Evolutionary conservation across 2,113 vertebrate genomes (phyloP).

Genomic region (Propithecus coquereli): DNA sequence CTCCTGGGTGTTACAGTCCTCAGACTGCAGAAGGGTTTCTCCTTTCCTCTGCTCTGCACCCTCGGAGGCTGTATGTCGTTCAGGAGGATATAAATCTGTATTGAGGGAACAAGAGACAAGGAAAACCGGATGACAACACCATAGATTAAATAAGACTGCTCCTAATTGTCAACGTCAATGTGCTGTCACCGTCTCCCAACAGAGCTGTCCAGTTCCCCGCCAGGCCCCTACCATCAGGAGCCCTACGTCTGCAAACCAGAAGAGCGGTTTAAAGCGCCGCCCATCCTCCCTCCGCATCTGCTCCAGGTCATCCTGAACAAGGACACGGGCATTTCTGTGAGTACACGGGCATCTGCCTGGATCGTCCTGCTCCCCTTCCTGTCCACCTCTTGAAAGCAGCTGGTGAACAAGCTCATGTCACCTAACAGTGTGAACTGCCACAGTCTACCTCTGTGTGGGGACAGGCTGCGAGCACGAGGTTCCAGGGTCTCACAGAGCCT

Average conservation of each 20-base stretch:
- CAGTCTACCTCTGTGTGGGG: background rate
- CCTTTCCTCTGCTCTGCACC: background rate
- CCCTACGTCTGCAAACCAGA: conserved; percentile 90
- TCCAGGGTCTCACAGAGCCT: background rate
- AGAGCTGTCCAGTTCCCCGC: conserved; percentile 97
- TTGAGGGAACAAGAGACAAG: background rate
- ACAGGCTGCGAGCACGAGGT: background rate
- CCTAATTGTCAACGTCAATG: background rate
- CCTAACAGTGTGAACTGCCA: background rate
- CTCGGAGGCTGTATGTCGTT: background rate
- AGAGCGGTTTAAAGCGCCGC: conserved; percentile 92
- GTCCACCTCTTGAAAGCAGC: background rate
- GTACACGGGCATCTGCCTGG: conserved; percentile 59
- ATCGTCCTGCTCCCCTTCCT: background rate
- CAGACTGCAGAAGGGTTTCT: background rate
- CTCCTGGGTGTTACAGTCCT: background rate
- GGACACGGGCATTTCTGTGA: conserved; percentile 96
- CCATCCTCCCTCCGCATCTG: conserved; percentile 95
- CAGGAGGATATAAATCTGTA: background rate
- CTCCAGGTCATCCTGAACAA: conserved; percentile 99
- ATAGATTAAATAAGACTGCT: background rate
- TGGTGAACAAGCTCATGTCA: rapidly evolving
- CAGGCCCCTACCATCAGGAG: conserved; percentile 96
- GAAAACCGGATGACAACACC: background rate
- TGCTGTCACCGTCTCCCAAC: conserved; percentile 18